Evolutionary conservation across 2,888 invertebrate genomes (phyloP), one percentile per base, ranked within the genome.

Genomic region (Synanthedon formicaeformis): DNA sequence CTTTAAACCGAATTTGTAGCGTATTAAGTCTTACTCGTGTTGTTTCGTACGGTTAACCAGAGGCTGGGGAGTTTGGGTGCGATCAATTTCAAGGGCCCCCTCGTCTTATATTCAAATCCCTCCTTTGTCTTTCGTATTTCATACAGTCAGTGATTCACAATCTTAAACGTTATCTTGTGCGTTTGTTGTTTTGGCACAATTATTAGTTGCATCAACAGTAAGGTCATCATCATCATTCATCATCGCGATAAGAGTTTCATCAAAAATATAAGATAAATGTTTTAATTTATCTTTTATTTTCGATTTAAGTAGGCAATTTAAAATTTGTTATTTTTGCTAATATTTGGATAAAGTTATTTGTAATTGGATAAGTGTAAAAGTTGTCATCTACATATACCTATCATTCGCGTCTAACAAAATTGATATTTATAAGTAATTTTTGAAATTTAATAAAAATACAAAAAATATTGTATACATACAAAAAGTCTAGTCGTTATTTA

Each of bases 51-150:
- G 78, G 82, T 78, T 80, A 84, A 84, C 81, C 81, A 79, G 76
- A 75, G 73, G 67, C 75, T 75, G 80, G 84, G 84, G 83, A 78
- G 73, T 63, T 73, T 66, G 66, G 66, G 66, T 16, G 65, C 82
- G 86, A 86, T 85, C 86, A 85, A 85, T 87, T 87, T 83, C 83
- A 84, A 82, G 80, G 78, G 71, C 69, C 80, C 78, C 82, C 76
- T 78, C 75, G 71, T 69, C 76, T 77, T 78, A 76, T 76, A 81
- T 83, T 83, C 82, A 84, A 85, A 86, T 85, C 81, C 81, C 81
- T 78, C 78, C 79, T 81, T 84, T 86, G 83, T 85, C 81, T 85
- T 79, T 76, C 65, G 65, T 65, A 78, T 81, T 81, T 79, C 78
- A 81, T 81, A 79, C 71, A 79, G 73, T 75, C 65, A 67, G 66